Base-by-base conservation (phyloP, 2,113 vertebrate species). In the Halcyon senegalensis region DNA sequence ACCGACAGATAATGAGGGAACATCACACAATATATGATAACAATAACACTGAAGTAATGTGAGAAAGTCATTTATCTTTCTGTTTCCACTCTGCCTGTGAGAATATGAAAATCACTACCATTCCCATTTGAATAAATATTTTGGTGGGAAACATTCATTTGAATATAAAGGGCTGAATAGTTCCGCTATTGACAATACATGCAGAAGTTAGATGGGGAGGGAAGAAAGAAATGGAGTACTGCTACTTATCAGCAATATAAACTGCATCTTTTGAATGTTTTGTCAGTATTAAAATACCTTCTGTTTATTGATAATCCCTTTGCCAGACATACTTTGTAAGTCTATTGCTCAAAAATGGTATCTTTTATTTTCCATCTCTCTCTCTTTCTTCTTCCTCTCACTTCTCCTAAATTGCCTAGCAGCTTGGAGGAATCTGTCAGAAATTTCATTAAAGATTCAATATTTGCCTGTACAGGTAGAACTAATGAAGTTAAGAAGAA, bases 41-140 rank as follows among this genome's bases (percentile, higher is more conserved):
- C 95, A 98, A 93, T 97, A 97, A 94, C 96, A 96, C 86, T 91
- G 33, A 81, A 96, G 95, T 84, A 97, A 97, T 93, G 95, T 92
- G 95, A 98, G 96, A 97, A 97, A 97, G 96, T 95, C 25, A 62
- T 98, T 98, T 98, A 97, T 98, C 96, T 98, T 97, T 96, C 96
- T 83, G 81, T 95, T 98, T 96, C 93, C 92, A 74, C 93, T 97
- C 95, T 94, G 96, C 91, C 79, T 93, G 96, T 87, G 89, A 97
- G 95, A 97, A 96, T 98, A 92, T 94, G 96, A 97, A 98, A 98
- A 98, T 98, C 96, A 97, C 94, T 97, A 97, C 94, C 93, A 94
- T 97, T 97, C 91, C 87, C 58, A 92, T 98, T 94, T 98, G 96
- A 98, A 98, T 98, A 98, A 98, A 97, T 97, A 97, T 97, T 97